Conservation (phyloP, 2,888 invertebrate species). For the Thera obeliscata region DNA sequence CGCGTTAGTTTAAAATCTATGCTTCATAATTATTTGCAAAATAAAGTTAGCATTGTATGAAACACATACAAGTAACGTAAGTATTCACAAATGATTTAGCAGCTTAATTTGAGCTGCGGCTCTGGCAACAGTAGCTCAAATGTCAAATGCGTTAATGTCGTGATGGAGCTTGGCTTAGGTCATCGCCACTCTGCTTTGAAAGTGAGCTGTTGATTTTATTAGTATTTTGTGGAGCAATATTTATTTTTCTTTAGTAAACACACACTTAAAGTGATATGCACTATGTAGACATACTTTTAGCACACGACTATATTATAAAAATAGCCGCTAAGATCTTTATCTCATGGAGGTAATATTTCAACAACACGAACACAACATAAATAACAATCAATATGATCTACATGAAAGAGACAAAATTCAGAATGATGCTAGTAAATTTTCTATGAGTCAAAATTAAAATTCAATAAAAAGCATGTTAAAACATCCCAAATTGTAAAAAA, state of each 20-base stretch:
- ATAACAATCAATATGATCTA: neutral
- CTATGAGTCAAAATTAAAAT: no score
- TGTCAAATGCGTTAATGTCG: conserved; percentile 46
- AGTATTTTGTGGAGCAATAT: conserved; percentile 10
- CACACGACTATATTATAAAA: neutral
- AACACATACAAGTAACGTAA: neutral
- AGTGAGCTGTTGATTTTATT: conserved; percentile 24
- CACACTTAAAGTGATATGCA: neutral
- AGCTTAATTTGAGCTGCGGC: conserved; percentile 17
- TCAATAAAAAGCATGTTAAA: neutral
- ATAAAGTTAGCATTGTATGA: neutral
- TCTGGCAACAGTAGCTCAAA: conserved; percentile 42
- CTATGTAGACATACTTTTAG: no score
- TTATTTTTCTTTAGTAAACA: neutral
- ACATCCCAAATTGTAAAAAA: neutral
- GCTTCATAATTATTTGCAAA: neutral
- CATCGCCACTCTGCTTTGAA: conserved; percentile 38
- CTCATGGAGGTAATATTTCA: no score
- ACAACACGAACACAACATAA: no score
- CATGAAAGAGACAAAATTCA: neutral
- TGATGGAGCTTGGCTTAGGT: conserved; percentile 38
- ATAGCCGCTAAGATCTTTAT: neutral
- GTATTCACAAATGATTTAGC: conserved; percentile 10
- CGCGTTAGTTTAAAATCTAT: no score
- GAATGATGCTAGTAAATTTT: neutral